phyloP scores from a whole-genome alignment of 2,888 invertebrate genomes.

The Synanthedon andrenaeformis region DNA sequence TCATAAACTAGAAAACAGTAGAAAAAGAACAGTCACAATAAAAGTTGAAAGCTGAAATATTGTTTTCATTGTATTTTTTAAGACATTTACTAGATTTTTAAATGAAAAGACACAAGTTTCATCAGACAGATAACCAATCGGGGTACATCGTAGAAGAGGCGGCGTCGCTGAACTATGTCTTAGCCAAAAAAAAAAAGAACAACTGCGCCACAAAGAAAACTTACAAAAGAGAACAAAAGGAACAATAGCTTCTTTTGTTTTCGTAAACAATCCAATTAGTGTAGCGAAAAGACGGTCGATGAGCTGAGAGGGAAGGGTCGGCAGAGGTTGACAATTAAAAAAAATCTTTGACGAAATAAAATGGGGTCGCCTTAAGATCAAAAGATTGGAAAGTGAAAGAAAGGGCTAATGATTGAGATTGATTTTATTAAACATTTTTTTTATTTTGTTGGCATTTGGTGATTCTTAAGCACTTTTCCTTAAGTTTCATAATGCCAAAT shows the following conservation, averaged over 20 bases:
- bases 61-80: no score
- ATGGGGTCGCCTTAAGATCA: constrained; percentile 3
- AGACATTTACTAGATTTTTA: no score
- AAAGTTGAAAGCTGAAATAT: no score
- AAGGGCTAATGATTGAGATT: constrained; percentile 12
- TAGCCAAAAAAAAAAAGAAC: constrained; percentile 11
- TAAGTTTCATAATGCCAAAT: no score
- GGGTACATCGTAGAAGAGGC: neutral
- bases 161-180: constrained; percentile 2
- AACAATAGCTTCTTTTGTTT: constrained; percentile 28
- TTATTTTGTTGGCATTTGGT: no score
- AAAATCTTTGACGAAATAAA: constrained; percentile 13
- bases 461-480: no score
- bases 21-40: no score
- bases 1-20: no score
- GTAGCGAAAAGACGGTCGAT: constrained; percentile 22
- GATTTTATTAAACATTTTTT: constrained; percentile 10
- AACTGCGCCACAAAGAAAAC: constrained; percentile 9
- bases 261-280: constrained; percentile 40
- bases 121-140: no score
- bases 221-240: constrained; percentile 20
- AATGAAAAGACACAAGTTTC: no score
- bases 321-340: constrained; percentile 12
- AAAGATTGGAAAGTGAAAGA: constrained; percentile 3
- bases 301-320: constrained; percentile 3